A percentile compares a stretch with the other conserved stretches of the same genome.
Conservation (phyloP, 2,888 invertebrate genomes). For the Seladonia tumulorum region DNA sequence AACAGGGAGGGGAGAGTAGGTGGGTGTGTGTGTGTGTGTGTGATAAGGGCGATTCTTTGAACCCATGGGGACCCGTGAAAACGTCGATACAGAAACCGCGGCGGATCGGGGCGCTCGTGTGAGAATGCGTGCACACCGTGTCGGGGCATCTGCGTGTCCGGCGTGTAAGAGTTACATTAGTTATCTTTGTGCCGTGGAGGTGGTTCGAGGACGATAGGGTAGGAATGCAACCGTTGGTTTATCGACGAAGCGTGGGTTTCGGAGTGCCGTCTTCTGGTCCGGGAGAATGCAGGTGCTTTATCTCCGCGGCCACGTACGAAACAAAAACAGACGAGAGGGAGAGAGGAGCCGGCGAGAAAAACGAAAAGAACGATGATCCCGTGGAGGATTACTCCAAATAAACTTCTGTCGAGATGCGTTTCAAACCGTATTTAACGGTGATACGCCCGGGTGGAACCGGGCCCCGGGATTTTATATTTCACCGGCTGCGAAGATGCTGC, state of each 20-base stretch:
- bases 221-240: slow-evolving; percentile 80
- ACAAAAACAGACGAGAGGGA: neutral
- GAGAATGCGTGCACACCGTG: slow-evolving; percentile 61
- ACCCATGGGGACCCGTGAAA: neutral
- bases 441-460: slow-evolving; percentile 43
- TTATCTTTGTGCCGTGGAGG: slow-evolving; percentile 73
- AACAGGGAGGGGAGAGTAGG: neutral
- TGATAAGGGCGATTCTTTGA: slow-evolving; percentile 1
- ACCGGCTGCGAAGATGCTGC: neutral
- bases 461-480: slow-evolving; percentile 60
- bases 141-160: slow-evolving; percentile 42
- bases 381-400: slow-evolving; percentile 69
- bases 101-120: slow-evolving; percentile 40
- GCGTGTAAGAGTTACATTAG: slow-evolving; percentile 74
- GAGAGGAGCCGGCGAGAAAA: neutral
- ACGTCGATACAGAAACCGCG: neutral
- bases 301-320: slow-evolving; percentile 58
- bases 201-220: slow-evolving; percentile 76
- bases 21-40: neutral
- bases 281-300: slow-evolving; percentile 74
- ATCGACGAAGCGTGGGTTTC: slow-evolving; percentile 79
- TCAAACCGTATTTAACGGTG: slow-evolving; percentile 66
- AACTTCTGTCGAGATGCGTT: slow-evolving; percentile 67
- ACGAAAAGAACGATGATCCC: slow-evolving; percentile 38
- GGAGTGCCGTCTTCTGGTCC: slow-evolving; percentile 71